Conservation (phyloP, 2,888 invertebrate species). For the Mantis religiosa region DNA sequence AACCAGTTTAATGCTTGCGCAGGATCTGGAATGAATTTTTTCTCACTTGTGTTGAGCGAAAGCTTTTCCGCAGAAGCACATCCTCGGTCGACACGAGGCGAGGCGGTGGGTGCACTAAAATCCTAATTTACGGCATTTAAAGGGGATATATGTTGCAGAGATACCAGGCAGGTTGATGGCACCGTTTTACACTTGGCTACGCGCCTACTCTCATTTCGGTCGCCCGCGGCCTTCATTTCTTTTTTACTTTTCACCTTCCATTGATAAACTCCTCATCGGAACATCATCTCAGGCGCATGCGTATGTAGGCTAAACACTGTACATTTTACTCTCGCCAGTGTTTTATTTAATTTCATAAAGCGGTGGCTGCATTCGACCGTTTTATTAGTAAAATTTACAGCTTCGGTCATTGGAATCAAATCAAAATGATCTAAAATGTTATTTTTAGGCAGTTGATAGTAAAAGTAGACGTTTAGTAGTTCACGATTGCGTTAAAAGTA, state of each 20-base stretch:
- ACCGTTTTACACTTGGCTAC: background rate
- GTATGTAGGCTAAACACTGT: too few species aligned
- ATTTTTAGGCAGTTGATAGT: too few species aligned
- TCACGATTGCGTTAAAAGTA: too few species aligned
- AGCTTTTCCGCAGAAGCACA: background rate
- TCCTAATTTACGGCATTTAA: background rate
- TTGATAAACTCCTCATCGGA: background rate
- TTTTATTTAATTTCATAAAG: too few species aligned
- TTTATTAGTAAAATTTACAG: too few species aligned
- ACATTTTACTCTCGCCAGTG: too few species aligned
- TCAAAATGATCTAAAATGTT: too few species aligned
- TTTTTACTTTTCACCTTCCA: background rate
- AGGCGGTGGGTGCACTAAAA: background rate
- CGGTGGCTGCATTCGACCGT: too few species aligned
- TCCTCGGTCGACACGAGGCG: too few species aligned
- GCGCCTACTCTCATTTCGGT: background rate
- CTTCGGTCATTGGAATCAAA: too few species aligned
- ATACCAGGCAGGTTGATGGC: background rate
- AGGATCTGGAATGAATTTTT: background rate
- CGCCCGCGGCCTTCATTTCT: background rate
- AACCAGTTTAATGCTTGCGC: too few species aligned
- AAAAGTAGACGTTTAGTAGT: too few species aligned
- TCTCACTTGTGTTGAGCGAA: background rate
- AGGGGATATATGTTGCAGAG: background rate
- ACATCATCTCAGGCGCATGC: background rate